Percentiles rank a stretch among this genome's conserved stretches.
These are phyloP conservation scores for Cheumatopsyche charites DNA, from an alignment of 1,140 invertebrate species.

Conservation along the genomic window DNA sequence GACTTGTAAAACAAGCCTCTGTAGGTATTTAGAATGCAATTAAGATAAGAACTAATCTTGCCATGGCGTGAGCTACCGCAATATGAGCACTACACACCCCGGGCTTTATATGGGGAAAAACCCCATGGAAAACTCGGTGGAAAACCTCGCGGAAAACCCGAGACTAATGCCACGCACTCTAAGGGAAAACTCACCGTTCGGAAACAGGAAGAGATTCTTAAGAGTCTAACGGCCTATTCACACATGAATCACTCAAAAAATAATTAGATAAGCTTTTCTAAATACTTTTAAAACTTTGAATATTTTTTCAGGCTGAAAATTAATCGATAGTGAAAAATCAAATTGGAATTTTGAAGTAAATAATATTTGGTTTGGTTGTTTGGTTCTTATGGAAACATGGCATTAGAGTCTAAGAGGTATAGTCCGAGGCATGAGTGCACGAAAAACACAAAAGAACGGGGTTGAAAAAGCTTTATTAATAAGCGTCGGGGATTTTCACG, in stretches of 20 bases:
- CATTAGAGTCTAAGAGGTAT: not conserved
- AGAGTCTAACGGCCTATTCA: too few species aligned
- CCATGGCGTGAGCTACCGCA: conserved; percentile 29
- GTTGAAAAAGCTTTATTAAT: conserved; percentile 23
- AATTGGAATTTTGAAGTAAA: too few species aligned
- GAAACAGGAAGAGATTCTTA: too few species aligned
- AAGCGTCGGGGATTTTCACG: conserved; percentile 25
- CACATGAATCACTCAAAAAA: too few species aligned
- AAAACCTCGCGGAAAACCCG: not conserved
- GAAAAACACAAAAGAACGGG: not conserved
- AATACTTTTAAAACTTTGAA: too few species aligned
- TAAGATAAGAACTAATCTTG: conserved; percentile 38
- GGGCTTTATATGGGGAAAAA: too few species aligned
- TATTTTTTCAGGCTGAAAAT: too few species aligned
- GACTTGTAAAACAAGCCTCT: conserved; percentile 31
- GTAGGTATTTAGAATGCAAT: conserved; percentile 34
- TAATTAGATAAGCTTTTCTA: too few species aligned
- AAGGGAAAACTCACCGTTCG: too few species aligned
- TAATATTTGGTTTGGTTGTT: too few species aligned
- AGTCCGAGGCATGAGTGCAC: not conserved
- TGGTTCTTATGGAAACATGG: not conserved
- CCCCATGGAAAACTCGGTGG: too few species aligned
- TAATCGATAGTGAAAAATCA: too few species aligned
- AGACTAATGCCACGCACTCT: not conserved
- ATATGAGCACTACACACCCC: conserved; percentile 16